Conservation (phyloP, 1,140 invertebrate genomes). For the Drosophila orosa region DNA sequence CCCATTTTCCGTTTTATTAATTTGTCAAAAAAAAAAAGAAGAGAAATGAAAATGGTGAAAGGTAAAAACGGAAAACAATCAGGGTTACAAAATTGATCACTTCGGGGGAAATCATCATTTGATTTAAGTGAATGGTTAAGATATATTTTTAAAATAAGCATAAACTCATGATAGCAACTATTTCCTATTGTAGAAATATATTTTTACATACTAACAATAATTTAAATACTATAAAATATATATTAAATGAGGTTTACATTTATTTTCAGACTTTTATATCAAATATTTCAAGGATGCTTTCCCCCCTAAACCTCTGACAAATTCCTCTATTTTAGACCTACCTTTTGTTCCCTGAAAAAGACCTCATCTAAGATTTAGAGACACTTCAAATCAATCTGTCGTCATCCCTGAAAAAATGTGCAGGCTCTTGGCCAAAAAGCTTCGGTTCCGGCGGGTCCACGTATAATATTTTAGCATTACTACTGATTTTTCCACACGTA, state of each 20-base stretch:
- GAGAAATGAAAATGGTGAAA: slow-evolving; percentile 2
- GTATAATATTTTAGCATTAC: slow-evolving; percentile 80
- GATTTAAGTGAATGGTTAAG: neutral
- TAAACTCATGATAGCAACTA: neutral
- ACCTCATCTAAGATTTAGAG: slow-evolving; percentile 21
- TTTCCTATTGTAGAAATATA: neutral
- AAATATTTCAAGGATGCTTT: neutral
- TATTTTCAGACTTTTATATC: neutral
- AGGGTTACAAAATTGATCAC: slow-evolving; percentile 30
- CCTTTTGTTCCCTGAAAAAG: neutral
- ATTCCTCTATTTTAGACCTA: too few species aligned
- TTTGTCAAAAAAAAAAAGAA: slow-evolving; percentile 52
- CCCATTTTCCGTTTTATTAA: slow-evolving; percentile 54
- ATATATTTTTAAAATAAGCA: neutral
- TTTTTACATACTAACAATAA: neutral
- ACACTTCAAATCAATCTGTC: slow-evolving; percentile 32
- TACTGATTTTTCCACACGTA: slow-evolving; percentile 79
- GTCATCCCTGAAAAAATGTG: slow-evolving; percentile 51
- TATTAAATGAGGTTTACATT: neutral
- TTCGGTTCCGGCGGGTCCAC: slow-evolving; percentile 34
- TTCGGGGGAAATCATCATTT: slow-evolving; percentile 5
- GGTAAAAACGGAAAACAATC: slow-evolving; percentile 34
- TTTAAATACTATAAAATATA: neutral
- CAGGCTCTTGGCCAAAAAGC: slow-evolving; percentile 18
- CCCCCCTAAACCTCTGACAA: neutral